Percentiles rank a stretch among this genome's conserved stretches.
These are phyloP conservation scores for Lepidocyrtinus sp. DNA, from an alignment of 2,888 invertebrate species.

Conservation along the genomic window DNA sequence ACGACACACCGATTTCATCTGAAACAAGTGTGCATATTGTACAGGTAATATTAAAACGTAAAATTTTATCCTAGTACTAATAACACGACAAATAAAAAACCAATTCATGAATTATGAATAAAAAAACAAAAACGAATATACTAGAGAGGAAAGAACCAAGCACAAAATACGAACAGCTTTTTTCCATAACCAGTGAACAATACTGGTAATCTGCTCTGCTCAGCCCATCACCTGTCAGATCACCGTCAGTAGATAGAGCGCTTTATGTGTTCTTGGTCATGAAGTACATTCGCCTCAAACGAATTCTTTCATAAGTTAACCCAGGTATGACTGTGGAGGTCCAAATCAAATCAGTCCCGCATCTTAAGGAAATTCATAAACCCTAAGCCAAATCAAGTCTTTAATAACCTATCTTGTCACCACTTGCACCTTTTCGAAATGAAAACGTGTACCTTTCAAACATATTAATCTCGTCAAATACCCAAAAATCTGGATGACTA, in stretches of 20 bases:
- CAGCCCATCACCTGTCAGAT: conserved; percentile 1
- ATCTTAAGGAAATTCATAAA: not conserved
- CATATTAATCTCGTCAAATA: not conserved
- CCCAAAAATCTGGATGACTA: no score
- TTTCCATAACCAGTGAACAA: not conserved
- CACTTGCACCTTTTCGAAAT: not conserved
- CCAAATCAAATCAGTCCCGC: not conserved
- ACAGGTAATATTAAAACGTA: not conserved
- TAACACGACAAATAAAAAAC: conserved; percentile 10
- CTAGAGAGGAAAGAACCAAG: not conserved
- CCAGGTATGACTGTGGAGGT: no score
- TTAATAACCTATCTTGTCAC: not conserved
- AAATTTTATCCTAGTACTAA: not conserved
- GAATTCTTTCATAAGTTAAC: not conserved
- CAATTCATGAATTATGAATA: conserved; percentile 10
- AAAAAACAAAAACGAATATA: not conserved
- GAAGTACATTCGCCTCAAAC: conserved; percentile 6
- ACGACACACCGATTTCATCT: not conserved
- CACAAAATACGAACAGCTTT: not conserved
- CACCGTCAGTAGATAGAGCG: not conserved
- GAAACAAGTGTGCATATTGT: not conserved
- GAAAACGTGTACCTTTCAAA: not conserved
- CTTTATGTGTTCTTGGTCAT: not conserved
- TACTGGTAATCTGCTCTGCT: not conserved
- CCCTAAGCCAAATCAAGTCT: not conserved